Evolutionary conservation across 2,797 vertebrate species (phyloP).

Genomic region (Apodemus agrarius): DNA sequence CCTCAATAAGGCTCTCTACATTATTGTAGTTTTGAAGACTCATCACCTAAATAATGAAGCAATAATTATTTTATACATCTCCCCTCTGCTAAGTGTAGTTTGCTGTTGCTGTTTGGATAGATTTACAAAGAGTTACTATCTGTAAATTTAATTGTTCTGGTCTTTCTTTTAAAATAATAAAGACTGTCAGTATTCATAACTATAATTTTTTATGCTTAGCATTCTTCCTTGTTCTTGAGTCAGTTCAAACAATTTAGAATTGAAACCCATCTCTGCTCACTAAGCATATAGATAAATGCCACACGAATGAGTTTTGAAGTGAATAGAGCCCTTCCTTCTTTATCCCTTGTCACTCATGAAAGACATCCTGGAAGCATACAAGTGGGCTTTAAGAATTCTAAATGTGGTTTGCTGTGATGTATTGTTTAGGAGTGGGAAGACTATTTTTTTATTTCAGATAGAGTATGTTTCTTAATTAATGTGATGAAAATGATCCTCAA

Average conservation of each 20-base stretch:
- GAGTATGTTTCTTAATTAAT: not conserved
- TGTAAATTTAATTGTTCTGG: not conserved
- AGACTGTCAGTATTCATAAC: not conserved
- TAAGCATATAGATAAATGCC: not conserved
- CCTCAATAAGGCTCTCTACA: no score
- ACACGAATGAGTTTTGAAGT: not conserved
- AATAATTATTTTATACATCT: not conserved
- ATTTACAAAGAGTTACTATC: not conserved
- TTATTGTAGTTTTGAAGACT: not conserved
- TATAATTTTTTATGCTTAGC: conserved; percentile 6
- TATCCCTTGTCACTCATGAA: not conserved
- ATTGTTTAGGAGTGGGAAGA: not conserved
- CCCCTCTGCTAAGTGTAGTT: not conserved
- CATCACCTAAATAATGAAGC: not conserved
- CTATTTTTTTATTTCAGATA: not conserved
- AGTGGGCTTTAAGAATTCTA: not conserved
- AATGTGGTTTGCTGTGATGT: not conserved
- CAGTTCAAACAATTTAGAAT: conserved; percentile 45
- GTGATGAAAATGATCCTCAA: conserved; percentile 16
- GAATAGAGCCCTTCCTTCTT: not conserved
- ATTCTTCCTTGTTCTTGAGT: not conserved
- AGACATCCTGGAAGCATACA: not conserved
- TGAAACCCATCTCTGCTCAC: not conserved
- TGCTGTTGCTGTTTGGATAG: not conserved
- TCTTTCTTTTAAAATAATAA: not conserved